Conservation (phyloP, 1,140 invertebrate species). For the Scaptomyza pallida region DNA sequence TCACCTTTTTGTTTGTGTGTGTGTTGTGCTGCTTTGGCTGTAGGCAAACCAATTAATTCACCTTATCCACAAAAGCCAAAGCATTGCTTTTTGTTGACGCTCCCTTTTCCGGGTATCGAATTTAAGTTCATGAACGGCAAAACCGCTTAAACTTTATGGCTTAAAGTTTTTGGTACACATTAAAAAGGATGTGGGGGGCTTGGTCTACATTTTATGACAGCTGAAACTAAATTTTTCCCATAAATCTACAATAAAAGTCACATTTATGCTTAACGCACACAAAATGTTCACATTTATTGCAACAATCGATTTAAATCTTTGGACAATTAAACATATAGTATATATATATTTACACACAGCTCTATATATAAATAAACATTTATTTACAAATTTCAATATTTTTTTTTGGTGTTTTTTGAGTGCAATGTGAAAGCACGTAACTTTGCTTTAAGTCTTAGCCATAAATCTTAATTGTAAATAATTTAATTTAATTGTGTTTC, state of each 20-base stretch:
- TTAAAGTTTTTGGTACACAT: slow-evolving; percentile 50
- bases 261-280: slow-evolving; percentile 28
- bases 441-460: slow-evolving; percentile 24
- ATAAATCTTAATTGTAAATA: slow-evolving; percentile 35
- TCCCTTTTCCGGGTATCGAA: slow-evolving; percentile 41
- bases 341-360: slow-evolving; percentile 50
- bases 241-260: slow-evolving; percentile 10
- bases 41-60: slow-evolving; percentile 71
- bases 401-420: background rate
- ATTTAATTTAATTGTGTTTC: slow-evolving; percentile 21
- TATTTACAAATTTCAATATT: background rate
- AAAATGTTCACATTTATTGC: slow-evolving; percentile 50
- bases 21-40: slow-evolving; percentile 26
- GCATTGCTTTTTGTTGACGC: slow-evolving; percentile 15
- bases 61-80: slow-evolving; percentile 17
- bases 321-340: slow-evolving; percentile 34
- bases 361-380: slow-evolving; percentile 47
- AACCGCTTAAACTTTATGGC: slow-evolving; percentile 40
- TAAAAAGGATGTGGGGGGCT: slow-evolving; percentile 4
- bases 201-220: too few species aligned
- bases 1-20: slow-evolving; percentile 52
- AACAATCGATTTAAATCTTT: slow-evolving; percentile 46
- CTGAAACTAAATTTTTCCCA: too few species aligned
- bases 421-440: slow-evolving; percentile 27
- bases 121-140: slow-evolving; percentile 37